These are phyloP conservation scores for Eptatretus atami DNA, from an alignment of 2,797 vertebrate species.

Conservation along the genomic window DNA sequence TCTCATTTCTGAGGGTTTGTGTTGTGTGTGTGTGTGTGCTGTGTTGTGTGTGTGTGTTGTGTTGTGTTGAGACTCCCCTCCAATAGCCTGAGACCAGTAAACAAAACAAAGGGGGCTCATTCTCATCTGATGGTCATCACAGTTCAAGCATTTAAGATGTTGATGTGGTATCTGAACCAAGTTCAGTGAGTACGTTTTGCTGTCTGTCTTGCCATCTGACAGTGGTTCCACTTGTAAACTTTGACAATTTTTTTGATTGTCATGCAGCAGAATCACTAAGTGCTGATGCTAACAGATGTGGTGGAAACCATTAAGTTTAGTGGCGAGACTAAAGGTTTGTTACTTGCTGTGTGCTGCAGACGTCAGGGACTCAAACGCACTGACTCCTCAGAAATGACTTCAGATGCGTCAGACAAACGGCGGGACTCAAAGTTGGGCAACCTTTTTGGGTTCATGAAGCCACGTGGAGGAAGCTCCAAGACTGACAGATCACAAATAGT, in stretches of 20 bases:
- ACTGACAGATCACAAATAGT: slow-evolving; percentile 29
- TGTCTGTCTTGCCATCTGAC: too few relatives aligned
- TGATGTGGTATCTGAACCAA: too few relatives aligned
- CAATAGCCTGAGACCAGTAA: too few relatives aligned
- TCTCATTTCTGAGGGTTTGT: too few relatives aligned
- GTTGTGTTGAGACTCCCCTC: too few relatives aligned
- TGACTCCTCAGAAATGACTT: slow-evolving; percentile 30
- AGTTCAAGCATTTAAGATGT: too few relatives aligned
- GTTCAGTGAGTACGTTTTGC: too few relatives aligned
- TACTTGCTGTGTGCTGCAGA: slow-evolving; percentile 15
- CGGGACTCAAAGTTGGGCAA: slow-evolving; percentile 58
- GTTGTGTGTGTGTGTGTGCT: too few relatives aligned
- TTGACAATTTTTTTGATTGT: background rate
- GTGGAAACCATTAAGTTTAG: background rate
- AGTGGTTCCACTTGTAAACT: too few relatives aligned
- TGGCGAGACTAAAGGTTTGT: background rate
- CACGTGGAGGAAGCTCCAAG: slow-evolving; percentile 36
- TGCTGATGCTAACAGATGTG: slow-evolving; percentile 7
- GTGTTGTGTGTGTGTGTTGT: too few relatives aligned
- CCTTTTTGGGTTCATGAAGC: slow-evolving; percentile 75
- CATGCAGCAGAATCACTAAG: background rate
- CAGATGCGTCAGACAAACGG: slow-evolving; percentile 42
- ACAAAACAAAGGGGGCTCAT: too few relatives aligned
- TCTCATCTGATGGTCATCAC: too few relatives aligned
- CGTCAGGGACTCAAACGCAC: slow-evolving; percentile 22